Evolutionary conservation across 2,888 invertebrate species (phyloP).

Genomic region (Drosophila affinis): DNA sequence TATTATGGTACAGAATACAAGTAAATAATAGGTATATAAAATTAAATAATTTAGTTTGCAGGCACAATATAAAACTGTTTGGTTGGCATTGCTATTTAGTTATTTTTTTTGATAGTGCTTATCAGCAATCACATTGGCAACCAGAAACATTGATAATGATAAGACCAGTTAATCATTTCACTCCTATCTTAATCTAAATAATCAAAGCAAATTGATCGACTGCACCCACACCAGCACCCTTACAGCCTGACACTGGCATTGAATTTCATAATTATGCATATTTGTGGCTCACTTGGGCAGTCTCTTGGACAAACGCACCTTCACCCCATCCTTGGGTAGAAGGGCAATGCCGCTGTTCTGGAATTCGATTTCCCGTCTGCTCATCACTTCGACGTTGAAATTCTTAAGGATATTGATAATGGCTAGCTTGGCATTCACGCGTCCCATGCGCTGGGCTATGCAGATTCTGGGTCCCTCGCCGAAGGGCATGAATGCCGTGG

Average conservation of each 20-base stretch:
- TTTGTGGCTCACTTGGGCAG: slow-evolving; percentile 3
- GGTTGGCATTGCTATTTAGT: neutral
- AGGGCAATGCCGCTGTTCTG: slow-evolving; percentile 64
- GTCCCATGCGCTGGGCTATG: slow-evolving; percentile 81
- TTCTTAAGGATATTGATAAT: slow-evolving; percentile 70
- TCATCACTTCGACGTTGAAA: slow-evolving; percentile 70
- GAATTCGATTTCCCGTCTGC: slow-evolving; percentile 71
- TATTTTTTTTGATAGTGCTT: slow-evolving; percentile 5
- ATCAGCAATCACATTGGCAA: slow-evolving; percentile 13
- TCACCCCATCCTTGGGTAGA: slow-evolving; percentile 72
- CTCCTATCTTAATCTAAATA: slow-evolving; percentile 1
- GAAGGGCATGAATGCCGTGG: slow-evolving; percentile 82
- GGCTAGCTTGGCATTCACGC: slow-evolving; percentile 73
- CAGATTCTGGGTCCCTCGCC: slow-evolving; percentile 83
- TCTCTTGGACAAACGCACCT: slow-evolving; percentile 67
- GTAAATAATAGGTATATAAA: neutral
- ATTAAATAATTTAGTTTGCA: neutral
- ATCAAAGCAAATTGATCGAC: neutral
- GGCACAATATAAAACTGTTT: neutral
- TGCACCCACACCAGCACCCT: neutral
- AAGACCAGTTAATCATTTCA: slow-evolving; percentile 11
- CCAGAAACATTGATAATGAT: slow-evolving; percentile 30
- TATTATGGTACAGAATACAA: neutral
- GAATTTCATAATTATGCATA: slow-evolving; percentile 16
- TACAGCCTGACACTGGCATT: neutral